phyloP scores from a whole-genome alignment of 2,113 vertebrate species.

The Pampusana beccarii region DNA sequence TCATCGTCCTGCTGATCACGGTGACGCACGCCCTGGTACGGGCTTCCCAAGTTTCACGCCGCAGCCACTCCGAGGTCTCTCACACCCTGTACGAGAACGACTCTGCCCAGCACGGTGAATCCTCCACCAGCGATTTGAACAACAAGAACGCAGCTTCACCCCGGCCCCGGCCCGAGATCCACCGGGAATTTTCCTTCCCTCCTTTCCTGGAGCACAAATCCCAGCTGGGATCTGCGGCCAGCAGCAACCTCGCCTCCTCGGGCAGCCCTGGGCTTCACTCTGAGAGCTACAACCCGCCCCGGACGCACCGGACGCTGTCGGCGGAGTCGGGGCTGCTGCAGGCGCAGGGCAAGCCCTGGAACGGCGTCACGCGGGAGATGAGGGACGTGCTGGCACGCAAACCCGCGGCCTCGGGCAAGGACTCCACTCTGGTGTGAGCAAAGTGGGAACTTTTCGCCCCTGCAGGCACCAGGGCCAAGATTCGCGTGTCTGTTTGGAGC shows the following conservation, averaged over 20 bases:
- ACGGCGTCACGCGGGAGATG: constrained; percentile 83
- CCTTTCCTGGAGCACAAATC: constrained; percentile 55
- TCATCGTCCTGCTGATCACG: constrained; percentile 78
- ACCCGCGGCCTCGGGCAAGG: constrained; percentile 75
- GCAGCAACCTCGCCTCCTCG: constrained; percentile 39
- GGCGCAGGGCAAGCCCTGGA: constrained; percentile 79
- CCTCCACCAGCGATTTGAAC: constrained; percentile 68
- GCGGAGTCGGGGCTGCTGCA: constrained; percentile 76
- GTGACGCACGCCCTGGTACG: constrained; percentile 79
- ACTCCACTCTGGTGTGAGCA: constrained; percentile 89
- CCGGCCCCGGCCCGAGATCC: constrained; percentile 74
- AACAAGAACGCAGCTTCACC: constrained; percentile 42
- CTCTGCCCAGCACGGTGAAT: constrained; percentile 7
- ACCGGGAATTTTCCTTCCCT: constrained; percentile 74
- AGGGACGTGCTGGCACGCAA: constrained; percentile 78
- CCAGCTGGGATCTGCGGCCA: constrained; percentile 42
- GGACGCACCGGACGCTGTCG: constrained; percentile 76
- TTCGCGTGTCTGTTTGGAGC: not conserved
- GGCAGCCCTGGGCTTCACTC: constrained; percentile 63
- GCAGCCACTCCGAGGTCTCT: constrained; percentile 37
- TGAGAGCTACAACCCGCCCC: constrained; percentile 32
- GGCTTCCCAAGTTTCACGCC: constrained; percentile 51
- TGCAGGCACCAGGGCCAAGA: not conserved
- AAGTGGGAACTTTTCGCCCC: fast-evolving
- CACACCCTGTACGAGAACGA: constrained; percentile 80